Conservation (phyloP, 2,888 invertebrate genomes). For the Diabrotica balteata region DNA sequence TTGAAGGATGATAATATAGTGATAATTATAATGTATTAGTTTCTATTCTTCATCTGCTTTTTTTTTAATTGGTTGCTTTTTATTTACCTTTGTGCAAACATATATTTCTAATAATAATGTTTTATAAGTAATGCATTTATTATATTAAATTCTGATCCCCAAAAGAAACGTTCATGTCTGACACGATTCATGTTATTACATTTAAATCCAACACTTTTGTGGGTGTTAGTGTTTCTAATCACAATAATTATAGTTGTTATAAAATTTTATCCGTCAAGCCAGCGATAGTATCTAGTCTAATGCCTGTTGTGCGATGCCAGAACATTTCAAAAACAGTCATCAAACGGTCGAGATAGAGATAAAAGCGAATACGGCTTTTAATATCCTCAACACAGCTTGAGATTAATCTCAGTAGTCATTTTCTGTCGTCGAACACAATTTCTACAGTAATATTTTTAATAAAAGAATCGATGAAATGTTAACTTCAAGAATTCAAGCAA, state of each 20-base stretch:
- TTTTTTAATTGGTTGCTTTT: too few relatives aligned
- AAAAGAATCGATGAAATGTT: not conserved
- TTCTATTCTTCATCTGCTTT: too few relatives aligned
- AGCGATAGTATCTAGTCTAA: conserved; percentile 16
- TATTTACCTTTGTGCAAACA: too few relatives aligned
- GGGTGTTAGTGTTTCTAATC: conserved; percentile 28
- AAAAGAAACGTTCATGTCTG: not conserved
- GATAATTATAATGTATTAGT: too few relatives aligned
- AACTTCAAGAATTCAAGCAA: too few relatives aligned
- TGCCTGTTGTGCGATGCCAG: conserved; percentile 8
- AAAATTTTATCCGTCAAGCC: conserved; percentile 17
- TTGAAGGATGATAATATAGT: too few relatives aligned
- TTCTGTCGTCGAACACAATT: conserved; percentile 10
- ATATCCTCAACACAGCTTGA: conserved; percentile 3
- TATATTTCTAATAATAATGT: too few relatives aligned
- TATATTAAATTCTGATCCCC: not conserved
- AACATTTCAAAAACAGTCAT: conserved; percentile 18
- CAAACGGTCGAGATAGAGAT: conserved; percentile 12
- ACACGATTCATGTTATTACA: conserved; percentile 3
- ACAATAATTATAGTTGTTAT: conserved; percentile 22
- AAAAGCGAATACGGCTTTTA: conserved; percentile 17
- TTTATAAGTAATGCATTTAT: too few relatives aligned
- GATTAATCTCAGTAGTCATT: conserved; percentile 10
- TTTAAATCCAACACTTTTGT: conserved; percentile 18
- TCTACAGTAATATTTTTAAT: not conserved